Evolutionary conservation across 2,113 vertebrate species (phyloP).

Genomic region (Pelecanoides urinatrix): DNA sequence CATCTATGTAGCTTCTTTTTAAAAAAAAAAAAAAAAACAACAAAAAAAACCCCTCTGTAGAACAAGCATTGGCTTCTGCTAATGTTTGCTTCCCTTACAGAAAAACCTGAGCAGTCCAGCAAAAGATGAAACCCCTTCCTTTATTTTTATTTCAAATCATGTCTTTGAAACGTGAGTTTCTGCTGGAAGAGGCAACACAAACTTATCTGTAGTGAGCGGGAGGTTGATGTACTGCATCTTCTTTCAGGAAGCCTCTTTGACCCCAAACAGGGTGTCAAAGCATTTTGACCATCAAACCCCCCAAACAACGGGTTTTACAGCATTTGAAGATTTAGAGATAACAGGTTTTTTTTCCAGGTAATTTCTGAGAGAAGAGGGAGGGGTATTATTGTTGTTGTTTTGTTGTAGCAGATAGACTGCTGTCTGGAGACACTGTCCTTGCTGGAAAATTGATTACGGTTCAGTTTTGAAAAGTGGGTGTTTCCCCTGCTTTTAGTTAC

Average conservation of each 20-base stretch:
- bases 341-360: not conserved
- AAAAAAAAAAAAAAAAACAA: not conserved
- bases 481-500: not conserved
- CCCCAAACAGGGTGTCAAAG: not conserved
- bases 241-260: conserved; percentile 25
- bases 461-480: not conserved
- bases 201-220: not conserved
- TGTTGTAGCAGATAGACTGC: not conserved
- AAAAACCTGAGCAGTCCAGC: not conserved
- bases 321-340: not conserved
- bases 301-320: not conserved
- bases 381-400: not conserved
- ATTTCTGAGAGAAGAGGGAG: not conserved
- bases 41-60: too few relatives aligned
- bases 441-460: not conserved
- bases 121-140: not conserved
- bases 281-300: not conserved
- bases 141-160: not conserved
- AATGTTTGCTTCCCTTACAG: not conserved
- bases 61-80: conserved; percentile 19
- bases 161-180: not conserved
- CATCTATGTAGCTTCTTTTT: not conserved
- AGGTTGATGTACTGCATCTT: not conserved
- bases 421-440: not conserved
- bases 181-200: not conserved